These are phyloP conservation scores for Darevskia mixta DNA, from an alignment of 2,797 vertebrate genomes.

Conservation along the genomic window DNA sequence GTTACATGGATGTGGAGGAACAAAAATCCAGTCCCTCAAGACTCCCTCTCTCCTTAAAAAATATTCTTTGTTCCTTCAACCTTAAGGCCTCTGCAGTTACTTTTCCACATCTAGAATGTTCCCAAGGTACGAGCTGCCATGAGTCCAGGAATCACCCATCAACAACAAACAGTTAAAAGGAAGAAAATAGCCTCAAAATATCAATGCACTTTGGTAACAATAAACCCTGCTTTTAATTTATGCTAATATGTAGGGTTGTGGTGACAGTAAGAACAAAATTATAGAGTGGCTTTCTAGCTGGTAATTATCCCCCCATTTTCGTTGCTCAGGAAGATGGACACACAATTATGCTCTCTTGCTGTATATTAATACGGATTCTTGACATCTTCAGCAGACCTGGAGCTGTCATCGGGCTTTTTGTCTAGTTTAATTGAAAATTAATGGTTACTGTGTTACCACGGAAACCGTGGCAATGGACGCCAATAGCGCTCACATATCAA, in stretches of 20 bases:
- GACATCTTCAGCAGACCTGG: slow-evolving; percentile 99
- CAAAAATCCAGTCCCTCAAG: rapidly evolving
- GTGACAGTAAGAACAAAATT: slow-evolving; percentile 89
- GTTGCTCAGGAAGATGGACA: slow-evolving; percentile 93
- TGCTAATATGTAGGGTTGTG: slow-evolving; percentile 88
- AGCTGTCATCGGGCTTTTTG: slow-evolving; percentile 99
- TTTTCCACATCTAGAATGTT: slow-evolving; percentile 22
- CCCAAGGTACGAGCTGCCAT: slow-evolving; percentile 60
- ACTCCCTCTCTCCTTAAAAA: background rate
- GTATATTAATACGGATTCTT: slow-evolving; percentile 99
- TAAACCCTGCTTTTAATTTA: slow-evolving; percentile 89
- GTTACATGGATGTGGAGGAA: background rate
- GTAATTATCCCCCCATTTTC: slow-evolving; percentile 89
- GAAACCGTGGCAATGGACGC: slow-evolving; percentile 92
- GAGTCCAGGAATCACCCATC: slow-evolving; percentile 78
- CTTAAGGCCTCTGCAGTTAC: slow-evolving; percentile 33
- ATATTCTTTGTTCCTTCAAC: slow-evolving; percentile 41
- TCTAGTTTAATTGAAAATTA: slow-evolving; percentile 99
- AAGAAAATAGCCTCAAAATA: slow-evolving; percentile 83
- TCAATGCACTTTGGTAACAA: slow-evolving; percentile 87
- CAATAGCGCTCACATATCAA: slow-evolving; percentile 90
- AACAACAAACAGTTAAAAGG: slow-evolving; percentile 86
- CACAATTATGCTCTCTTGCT: slow-evolving; percentile 99
- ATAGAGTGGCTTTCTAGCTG: slow-evolving; percentile 89
- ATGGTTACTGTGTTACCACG: slow-evolving; percentile 99